phyloP scores from a whole-genome alignment of 2,113 vertebrate genomes.

The Saguinus midas region DNA sequence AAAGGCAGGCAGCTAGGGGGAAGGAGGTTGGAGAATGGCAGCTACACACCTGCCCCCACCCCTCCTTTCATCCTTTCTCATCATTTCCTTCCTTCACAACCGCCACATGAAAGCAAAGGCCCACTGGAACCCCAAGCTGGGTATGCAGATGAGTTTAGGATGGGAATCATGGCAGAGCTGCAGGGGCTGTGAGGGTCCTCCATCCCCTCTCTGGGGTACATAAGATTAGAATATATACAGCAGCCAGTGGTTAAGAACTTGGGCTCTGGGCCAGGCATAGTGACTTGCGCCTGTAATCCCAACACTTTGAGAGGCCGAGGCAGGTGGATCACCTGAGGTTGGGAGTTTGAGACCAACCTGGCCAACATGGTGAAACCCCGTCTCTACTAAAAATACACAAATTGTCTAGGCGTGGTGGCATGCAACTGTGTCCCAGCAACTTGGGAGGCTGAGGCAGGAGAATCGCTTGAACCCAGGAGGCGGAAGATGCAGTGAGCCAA shows the following conservation, averaged over 20 bases:
- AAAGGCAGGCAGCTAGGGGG: background rate
- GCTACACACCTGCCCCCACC: background rate
- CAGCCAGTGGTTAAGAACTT: background rate
- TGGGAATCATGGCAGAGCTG: background rate
- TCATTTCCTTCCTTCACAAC: background rate
- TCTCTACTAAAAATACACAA: background rate
- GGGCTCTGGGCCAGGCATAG: background rate
- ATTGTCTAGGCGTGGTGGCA: background rate
- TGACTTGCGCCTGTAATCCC: background rate
- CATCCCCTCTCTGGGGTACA: accelerated
- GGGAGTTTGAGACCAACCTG: background rate
- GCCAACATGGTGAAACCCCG: background rate
- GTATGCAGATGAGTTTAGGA: background rate
- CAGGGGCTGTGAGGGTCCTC: background rate
- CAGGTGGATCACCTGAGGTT: background rate
- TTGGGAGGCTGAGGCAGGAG: background rate
- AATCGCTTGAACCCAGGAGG: background rate
- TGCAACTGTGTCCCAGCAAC: background rate
- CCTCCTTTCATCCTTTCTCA: background rate
- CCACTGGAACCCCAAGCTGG: background rate
- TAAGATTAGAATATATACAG: background rate
- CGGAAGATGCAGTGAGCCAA: accelerated
- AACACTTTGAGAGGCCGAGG: background rate
- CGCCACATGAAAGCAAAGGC: background rate
- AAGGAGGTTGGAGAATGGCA: accelerated